Base-by-base conservation (phyloP, 1,140 invertebrate genomes). In the Tenebrio molitor region DNA sequence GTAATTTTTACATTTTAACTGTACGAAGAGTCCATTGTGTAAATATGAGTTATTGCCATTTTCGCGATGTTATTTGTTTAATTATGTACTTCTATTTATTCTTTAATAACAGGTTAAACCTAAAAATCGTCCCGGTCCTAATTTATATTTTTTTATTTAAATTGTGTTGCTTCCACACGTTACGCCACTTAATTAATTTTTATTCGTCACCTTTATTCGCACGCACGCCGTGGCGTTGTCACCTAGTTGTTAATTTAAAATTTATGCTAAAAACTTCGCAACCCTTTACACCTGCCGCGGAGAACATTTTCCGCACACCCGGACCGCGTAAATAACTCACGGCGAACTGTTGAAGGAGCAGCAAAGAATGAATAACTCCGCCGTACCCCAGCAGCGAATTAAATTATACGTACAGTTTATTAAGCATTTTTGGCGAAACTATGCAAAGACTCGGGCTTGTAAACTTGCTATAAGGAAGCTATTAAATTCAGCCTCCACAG, bases 401-500 rank as follows among this genome's bases (percentile, higher is more conserved):
- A 71, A 71, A 63, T 71, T 71, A 71, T 71, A 71, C 50, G 53
- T 62, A 42, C 53, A 71, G 53, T 71, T 71, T 71, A 64, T 71
- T 71, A 71, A 53, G 50, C 53, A 71, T 71, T 71, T 71, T 71
- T 71, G 69, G 69, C 50, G 50, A 42, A 71, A 71, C 69, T 71
- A 71, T 71, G 53, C 69, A 41, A 34, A 65, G 39, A 65, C 63
- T 25, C n/a, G 58, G 58, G 63, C 39, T 44, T 65, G 34, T 65
- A 65, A 65, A 65, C 63, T 65, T 65, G 25, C 39, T 65, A 65
- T 39, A 44, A 65, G 50, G 50, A 33, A 58, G 33, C 63, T 39
- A 65, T 65, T 65, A 65, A 65, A 44, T 44, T 44, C 63, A 44
- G 12, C 50, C 63, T 25, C 33, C 23, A 1, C 50, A 25, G 15